Conservation (phyloP, 2,888 invertebrate species). For the Ceraclea dissimilis region DNA sequence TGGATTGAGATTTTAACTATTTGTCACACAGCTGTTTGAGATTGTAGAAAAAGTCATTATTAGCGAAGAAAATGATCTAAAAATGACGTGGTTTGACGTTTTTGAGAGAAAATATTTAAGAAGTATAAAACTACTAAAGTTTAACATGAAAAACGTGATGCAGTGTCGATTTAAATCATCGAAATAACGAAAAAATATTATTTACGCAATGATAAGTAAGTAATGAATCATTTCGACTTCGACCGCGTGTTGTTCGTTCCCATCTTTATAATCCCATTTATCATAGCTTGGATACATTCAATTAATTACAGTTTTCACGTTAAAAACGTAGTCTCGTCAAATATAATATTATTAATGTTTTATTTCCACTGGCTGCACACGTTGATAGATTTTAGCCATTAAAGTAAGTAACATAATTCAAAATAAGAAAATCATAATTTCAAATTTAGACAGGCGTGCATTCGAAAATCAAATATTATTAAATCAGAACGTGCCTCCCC, state of each 20-base stretch:
- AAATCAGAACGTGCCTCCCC: background rate
- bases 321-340: background rate
- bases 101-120: no score
- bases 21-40: no score
- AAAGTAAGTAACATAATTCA: background rate
- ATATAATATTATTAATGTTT: background rate
- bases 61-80: no score
- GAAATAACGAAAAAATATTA: background rate
- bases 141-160: no score
- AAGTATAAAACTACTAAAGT: no score
- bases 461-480: background rate
- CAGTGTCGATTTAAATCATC: no score
- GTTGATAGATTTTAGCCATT: background rate
- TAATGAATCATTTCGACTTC: background rate
- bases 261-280: constrained; percentile 2
- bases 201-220: background rate
- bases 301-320: background rate
- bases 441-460: background rate
- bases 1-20: no score
- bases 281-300: background rate
- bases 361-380: background rate
- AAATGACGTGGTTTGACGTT: no score
- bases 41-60: no score
- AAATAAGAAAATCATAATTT: background rate
- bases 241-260: background rate